phyloP scores from a whole-genome alignment of 2,113 vertebrate species.

The Amazona guildingii region DNA sequence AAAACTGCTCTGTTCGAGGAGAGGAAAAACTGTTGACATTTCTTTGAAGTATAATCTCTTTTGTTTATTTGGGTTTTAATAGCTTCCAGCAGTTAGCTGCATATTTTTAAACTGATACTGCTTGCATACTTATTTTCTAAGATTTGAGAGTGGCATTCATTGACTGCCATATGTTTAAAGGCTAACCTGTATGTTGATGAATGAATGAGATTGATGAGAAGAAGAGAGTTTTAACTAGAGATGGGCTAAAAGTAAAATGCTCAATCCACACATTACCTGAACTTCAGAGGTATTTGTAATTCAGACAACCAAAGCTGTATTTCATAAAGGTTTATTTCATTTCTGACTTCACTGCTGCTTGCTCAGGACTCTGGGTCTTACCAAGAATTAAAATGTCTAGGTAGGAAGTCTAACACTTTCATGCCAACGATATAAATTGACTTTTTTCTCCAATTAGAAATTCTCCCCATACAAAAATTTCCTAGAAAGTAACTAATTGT shows the following conservation, averaged over 20 bases:
- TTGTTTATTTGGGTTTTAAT: slow-evolving; percentile 87
- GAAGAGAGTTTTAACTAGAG: slow-evolving; percentile 35
- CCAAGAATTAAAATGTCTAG: neutral
- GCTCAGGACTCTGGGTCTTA: neutral
- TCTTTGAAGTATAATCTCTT: slow-evolving; percentile 89
- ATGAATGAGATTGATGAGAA: slow-evolving; percentile 51
- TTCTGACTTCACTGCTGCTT: slow-evolving; percentile 5
- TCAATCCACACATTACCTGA: neutral
- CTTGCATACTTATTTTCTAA: slow-evolving; percentile 75
- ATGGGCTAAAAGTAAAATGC: neutral
- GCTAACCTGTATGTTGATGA: slow-evolving; percentile 66
- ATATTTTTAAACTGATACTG: slow-evolving; percentile 84
- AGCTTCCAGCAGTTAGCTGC: slow-evolving; percentile 85
- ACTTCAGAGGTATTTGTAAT: slow-evolving; percentile 17
- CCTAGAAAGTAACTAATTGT: neutral
- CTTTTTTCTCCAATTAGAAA: neutral
- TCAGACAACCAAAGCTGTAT: slow-evolving; percentile 3
- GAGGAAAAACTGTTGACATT: slow-evolving; percentile 85
- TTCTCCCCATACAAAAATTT: neutral
- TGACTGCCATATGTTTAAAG: slow-evolving; percentile 74
- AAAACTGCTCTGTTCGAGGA: slow-evolving; percentile 83
- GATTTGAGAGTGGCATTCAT: slow-evolving; percentile 77
- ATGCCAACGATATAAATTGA: neutral
- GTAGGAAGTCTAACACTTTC: neutral
- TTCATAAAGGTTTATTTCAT: slow-evolving; percentile 48